phyloP scores from a whole-genome alignment of 2,113 vertebrate genomes.

The Thamnophis sirtalis region DNA sequence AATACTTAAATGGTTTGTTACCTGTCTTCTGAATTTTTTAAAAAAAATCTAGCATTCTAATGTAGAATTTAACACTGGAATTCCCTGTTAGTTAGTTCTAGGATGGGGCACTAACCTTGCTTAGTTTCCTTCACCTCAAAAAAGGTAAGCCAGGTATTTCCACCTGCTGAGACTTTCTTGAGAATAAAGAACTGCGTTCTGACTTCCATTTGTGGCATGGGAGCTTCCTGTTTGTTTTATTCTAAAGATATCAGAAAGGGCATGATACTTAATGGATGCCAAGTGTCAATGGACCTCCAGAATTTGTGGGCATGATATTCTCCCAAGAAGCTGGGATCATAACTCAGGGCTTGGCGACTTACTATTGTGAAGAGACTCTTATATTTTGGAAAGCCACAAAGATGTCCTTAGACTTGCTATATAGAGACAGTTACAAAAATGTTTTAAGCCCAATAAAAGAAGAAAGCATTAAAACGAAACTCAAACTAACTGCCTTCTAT shows the following conservation, averaged over 20 bases:
- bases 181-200: not conserved
- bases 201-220: not conserved
- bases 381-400: not conserved
- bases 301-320: not conserved
- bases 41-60: not conserved
- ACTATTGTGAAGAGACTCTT: not conserved
- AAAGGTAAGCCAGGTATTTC: not conserved
- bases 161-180: not conserved
- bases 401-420: not conserved
- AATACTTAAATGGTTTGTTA: not conserved
- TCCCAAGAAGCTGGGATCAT: not conserved
- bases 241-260: not conserved
- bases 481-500: not conserved
- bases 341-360: not conserved
- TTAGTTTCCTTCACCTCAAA: not conserved
- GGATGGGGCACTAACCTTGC: not conserved
- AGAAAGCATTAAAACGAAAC: not conserved
- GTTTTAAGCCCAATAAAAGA: not conserved
- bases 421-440: not conserved
- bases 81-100: not conserved
- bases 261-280: not conserved
- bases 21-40: not conserved
- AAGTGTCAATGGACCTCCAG: not conserved
- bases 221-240: not conserved
- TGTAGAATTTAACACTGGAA: not conserved